Base-by-base conservation (phyloP, 1,140 invertebrate genomes). In the Odontomachus brunneus region DNA sequence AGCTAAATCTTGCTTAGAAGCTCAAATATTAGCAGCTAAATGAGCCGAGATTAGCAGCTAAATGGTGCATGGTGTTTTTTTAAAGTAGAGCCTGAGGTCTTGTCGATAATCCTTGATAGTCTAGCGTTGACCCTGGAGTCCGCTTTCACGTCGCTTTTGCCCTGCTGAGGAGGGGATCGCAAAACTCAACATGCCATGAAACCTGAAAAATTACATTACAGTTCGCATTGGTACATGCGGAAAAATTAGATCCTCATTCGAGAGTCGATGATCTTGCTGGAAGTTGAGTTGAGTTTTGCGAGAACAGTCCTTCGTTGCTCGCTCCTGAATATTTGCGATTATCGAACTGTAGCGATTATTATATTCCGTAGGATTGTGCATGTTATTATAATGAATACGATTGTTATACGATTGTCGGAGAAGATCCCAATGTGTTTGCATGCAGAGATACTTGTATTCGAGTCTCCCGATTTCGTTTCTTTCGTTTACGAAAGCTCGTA, bases 21-120 rank as follows among this genome's bases (percentile, higher is more conserved):
- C 38, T 71, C 14, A n/a, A 38, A 49, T 62, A 60, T 51, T n/a
- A n/a, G n/a, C n/a, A n/a, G n/a, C n/a, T n/a, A n/a, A n/a, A 75
- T 82, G 44, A 76, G 62, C 73, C 49, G 24, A 72, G 57, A 83
- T 69, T 55, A 29, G 17, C 63, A 24, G 48, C 29, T 76, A 74
- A 81, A 88, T 84, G 51, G 81, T 81, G 82, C 86, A 87, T 88
- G 86, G 49, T 49, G 76, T 69, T 14, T 53, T 63, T n/a, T n/a
- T n/a, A n/a, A n/a, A 15, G 4, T 48, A 59, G n/a, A 48, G 12
- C 48, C 29, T 80, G 69, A 44, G 38, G 9, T 11, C 38, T 44
- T 11, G 0, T 12, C 51, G 3, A 7, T 11, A 44, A 7, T 44
- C 38, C 38, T 44, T 69, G 69, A 4, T 19, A 55, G 19, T 55